Base-by-base conservation (phyloP, 1,140 invertebrate species). In the Dinoponera quadriceps region DNA sequence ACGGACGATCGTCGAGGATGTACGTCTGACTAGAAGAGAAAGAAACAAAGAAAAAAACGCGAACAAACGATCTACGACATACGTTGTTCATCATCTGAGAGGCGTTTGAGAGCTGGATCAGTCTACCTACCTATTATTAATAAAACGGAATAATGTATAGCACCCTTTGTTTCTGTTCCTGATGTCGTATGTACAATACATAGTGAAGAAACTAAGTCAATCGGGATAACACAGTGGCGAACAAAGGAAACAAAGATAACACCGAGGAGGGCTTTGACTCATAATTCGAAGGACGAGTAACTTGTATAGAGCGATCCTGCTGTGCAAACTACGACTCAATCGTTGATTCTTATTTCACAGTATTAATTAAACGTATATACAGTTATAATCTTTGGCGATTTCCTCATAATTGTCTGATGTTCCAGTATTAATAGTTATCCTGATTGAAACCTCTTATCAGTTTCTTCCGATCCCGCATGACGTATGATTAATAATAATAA, bases 121-220 rank as follows among this genome's bases (percentile, higher is more conserved):
- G 85, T 91, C 83, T 89, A 90, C 78, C 86, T 90, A 90, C 90
- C 84, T 69, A 90, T 90, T 91, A 87, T 87, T 87, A 91, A 90
- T 89, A 91, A 91, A 91, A 87, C 68, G 71, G 48, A 87, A 66
- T 90, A 86, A 89, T 65, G 72, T 57, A 75, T 59, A 84, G 20
- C 51, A 80, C 57, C 25, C 44, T 83, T 86, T 13, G 4, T 72
- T 72, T 81, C 3, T 77, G 11, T 22, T 9, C 29, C 62, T 63
- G 5, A 62, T 65, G 54, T 66, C 27, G 29, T 27, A 18, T 48
- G 44, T 62, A 44, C 33, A 11, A 62, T 62, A 74, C n/a, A n/a
- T 1, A 22, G 0, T 55, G 55, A 44, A 2, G 3, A 16, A 57
- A 20, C 27, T 3, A 73, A 38, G 14, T 73, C 54, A 73, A 73